A percentile compares a stretch with the other conserved stretches of the same genome.
These are phyloP conservation scores for Betta splendens DNA, from an alignment of 2,797 vertebrate species.

Conservation along the genomic window DNA sequence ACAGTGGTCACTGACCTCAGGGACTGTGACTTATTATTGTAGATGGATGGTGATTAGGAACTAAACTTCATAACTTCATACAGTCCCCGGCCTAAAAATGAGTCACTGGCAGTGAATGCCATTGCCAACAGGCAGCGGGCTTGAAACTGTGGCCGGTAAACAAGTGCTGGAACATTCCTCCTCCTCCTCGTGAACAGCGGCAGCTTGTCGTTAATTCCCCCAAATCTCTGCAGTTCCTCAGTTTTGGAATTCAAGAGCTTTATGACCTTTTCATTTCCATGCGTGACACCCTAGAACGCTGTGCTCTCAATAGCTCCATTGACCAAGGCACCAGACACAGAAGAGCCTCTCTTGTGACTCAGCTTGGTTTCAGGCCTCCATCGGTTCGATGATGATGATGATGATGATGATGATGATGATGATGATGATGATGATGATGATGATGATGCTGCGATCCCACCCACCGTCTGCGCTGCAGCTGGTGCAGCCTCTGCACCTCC, in stretches of 20 bases:
- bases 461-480: slow-evolving; percentile 93
- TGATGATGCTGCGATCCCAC: too few relatives aligned
- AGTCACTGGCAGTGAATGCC: slow-evolving; percentile 23
- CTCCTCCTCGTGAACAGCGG: slow-evolving; percentile 12
- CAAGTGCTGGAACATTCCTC: slow-evolving; percentile 7
- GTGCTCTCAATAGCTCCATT: slow-evolving; percentile 69
- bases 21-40: too few relatives aligned
- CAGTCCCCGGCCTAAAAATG: neutral
- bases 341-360: slow-evolving; percentile 47
- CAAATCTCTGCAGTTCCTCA: slow-evolving; percentile 31
- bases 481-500: slow-evolving; percentile 92
- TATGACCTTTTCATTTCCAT: slow-evolving; percentile 54
- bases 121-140: slow-evolving; percentile 1
- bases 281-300: slow-evolving; percentile 49
- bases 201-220: slow-evolving; percentile 24
- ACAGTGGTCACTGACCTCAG: too few relatives aligned
- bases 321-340: slow-evolving; percentile 51
- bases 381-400: too few relatives aligned
- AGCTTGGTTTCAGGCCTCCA: slow-evolving; percentile 32
- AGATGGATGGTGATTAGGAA: neutral
- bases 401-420: too few relatives aligned
- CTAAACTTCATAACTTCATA: slow-evolving; percentile 1
- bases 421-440: too few relatives aligned
- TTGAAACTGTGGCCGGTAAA: slow-evolving; percentile 19
- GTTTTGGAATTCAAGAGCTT: slow-evolving; percentile 35